These are phyloP conservation scores for Zaprionus africanus DNA, from an alignment of 1,140 invertebrate genomes.

Conservation along the genomic window DNA sequence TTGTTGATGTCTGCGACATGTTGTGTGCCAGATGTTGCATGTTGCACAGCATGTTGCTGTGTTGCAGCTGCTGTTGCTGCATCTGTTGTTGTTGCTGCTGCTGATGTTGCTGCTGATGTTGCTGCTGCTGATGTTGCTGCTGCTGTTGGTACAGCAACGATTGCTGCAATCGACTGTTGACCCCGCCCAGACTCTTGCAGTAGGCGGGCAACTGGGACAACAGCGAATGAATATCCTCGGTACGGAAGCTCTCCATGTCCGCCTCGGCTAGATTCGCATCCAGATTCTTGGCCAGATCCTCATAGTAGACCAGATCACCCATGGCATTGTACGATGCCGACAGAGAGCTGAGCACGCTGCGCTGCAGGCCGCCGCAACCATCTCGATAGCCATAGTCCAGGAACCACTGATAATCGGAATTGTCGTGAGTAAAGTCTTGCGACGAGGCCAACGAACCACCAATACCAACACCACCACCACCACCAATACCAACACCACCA, in stretches of 20 bases:
- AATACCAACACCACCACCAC: conserved; percentile 19
- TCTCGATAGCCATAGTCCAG: conserved; percentile 94
- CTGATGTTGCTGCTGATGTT: conserved; percentile 60
- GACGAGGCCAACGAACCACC: conserved; percentile 81
- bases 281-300: conserved; percentile 93
- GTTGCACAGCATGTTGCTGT: conserved; percentile 53
- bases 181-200: conserved; percentile 84
- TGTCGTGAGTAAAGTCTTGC: conserved; percentile 93
- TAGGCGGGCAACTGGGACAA: conserved; percentile 91
- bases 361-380: conserved; percentile 90
- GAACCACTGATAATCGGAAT: conserved; percentile 95
- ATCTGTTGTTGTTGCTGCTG: conserved; percentile 60
- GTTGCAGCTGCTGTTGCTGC: conserved; percentile 48
- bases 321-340: conserved; percentile 91
- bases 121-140: conserved; percentile 78
- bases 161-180: conserved; percentile 76
- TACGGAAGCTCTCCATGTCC: conserved; percentile 96
- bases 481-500: conserved; percentile 47
- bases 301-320: conserved; percentile 91
- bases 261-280: conserved; percentile 97
- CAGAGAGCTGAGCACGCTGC: conserved; percentile 91
- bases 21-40: conserved; percentile 83
- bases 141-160: conserved; percentile 77
- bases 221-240: conserved; percentile 95
- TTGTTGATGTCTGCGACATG: conserved; percentile 82